phyloP scores from a whole-genome alignment of 2,113 vertebrate species.

The Podiceps cristatus region DNA sequence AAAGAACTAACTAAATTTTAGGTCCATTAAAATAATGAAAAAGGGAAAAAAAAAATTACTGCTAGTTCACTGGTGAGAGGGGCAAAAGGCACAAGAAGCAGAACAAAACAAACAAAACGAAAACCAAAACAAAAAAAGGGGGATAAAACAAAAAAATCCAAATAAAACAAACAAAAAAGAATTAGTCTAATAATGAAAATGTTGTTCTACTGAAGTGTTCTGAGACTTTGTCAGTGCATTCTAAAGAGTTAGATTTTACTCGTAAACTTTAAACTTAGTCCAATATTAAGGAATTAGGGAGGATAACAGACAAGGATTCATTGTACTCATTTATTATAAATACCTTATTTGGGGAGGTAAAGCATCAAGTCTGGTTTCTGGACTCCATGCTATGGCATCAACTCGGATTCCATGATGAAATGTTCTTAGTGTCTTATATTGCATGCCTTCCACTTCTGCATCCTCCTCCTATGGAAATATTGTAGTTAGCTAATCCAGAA shows the following conservation, averaged over 20 bases:
- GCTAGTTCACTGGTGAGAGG: neutral
- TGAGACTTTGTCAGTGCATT: neutral
- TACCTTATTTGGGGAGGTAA: conserved; percentile 88
- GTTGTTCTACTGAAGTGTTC: neutral
- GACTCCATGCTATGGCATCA: conserved; percentile 94
- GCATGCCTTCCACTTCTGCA: conserved; percentile 86
- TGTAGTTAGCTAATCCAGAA: neutral
- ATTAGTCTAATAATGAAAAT: neutral
- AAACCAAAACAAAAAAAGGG: neutral
- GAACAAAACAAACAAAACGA: neutral
- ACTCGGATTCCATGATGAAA: conserved; percentile 90
- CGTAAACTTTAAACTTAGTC: neutral
- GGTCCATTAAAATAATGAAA: neutral
- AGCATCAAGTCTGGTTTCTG: conserved; percentile 89
- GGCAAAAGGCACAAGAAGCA: neutral
- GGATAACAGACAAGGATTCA: neutral
- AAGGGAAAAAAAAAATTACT: neutral
- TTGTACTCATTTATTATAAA: neutral
- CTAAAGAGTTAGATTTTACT: neutral
- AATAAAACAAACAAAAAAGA: neutral
- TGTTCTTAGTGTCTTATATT: conserved; percentile 85
- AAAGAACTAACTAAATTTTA: neutral
- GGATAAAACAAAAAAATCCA: too few relatives aligned
- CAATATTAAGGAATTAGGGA: neutral
- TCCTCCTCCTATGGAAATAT: conserved; percentile 90